phyloP scores from a whole-genome alignment of 2,888 invertebrate genomes.

The Chymomyza amoena region DNA sequence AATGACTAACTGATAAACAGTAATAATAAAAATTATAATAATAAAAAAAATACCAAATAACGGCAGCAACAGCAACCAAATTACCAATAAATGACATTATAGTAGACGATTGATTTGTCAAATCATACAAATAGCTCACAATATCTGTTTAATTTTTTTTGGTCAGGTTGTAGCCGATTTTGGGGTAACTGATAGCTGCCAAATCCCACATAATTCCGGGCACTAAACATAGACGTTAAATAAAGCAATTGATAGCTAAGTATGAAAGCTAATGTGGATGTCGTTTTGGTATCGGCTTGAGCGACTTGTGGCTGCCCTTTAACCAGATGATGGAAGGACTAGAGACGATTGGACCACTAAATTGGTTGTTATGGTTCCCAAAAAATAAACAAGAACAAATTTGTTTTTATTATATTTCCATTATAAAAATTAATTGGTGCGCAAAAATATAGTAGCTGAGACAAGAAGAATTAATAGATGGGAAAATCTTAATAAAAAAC shows the following conservation, averaged over 20 bases:
- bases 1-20: conserved; percentile 49
- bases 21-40: conserved; percentile 48
- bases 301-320: not conserved
- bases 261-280: not conserved
- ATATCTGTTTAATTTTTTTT: not conserved
- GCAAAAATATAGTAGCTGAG: too few relatives aligned
- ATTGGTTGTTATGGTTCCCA: too few relatives aligned
- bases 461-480: too few relatives aligned
- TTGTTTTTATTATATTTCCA: too few relatives aligned
- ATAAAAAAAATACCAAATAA: conserved; percentile 38
- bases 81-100: conserved; percentile 52
- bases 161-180: not conserved
- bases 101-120: conserved; percentile 70
- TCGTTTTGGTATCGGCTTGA: not conserved
- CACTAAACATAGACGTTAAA: not conserved
- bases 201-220: not conserved
- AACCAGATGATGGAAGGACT: not conserved
- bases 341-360: too few relatives aligned
- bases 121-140: conserved; percentile 41
- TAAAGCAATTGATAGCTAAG: not conserved
- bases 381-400: too few relatives aligned
- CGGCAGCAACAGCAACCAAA: conserved; percentile 7
- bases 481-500: too few relatives aligned
- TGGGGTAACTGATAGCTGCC: not conserved
- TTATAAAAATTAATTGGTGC: too few relatives aligned